Evolutionary conservation across 1,140 invertebrate genomes (phyloP).

Genomic region (Papilio helenus): DNA sequence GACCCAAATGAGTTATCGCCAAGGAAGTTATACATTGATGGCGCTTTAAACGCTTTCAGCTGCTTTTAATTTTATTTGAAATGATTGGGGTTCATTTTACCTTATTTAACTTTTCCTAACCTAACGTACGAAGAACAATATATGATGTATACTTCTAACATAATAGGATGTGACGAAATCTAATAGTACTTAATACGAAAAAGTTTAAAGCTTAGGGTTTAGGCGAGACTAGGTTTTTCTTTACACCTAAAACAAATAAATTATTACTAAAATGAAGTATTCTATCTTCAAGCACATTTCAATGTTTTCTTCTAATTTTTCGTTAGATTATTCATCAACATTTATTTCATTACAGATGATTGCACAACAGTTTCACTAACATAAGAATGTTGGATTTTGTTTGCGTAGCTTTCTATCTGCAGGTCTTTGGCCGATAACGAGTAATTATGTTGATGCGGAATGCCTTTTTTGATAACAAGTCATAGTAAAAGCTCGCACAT

Average conservation of each 20-base stretch:
- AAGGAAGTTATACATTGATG: neutral
- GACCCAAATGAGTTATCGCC: neutral
- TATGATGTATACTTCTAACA: too few relatives aligned
- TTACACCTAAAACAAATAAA: too few relatives aligned
- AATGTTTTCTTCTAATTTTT: neutral
- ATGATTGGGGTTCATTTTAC: neutral
- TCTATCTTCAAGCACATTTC: too few relatives aligned
- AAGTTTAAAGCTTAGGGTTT: too few relatives aligned
- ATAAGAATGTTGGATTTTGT: neutral
- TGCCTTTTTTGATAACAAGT: neutral
- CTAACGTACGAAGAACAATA: too few relatives aligned
- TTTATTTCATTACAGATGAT: neutral
- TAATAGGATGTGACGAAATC: too few relatives aligned
- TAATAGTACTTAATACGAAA: too few relatives aligned
- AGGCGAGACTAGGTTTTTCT: too few relatives aligned
- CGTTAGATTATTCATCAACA: neutral
- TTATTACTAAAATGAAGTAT: neutral
- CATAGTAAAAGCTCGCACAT: neutral
- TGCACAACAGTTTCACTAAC: neutral
- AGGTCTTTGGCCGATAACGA: constrained; percentile 18
- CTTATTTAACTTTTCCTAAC: neutral
- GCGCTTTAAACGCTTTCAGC: neutral
- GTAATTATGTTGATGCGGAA: constrained; percentile 4
- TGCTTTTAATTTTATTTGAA: neutral
- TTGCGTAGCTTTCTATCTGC: neutral